phyloP scores from a whole-genome alignment of 2,113 vertebrate genomes.

The Myotis brandtii region DNA sequence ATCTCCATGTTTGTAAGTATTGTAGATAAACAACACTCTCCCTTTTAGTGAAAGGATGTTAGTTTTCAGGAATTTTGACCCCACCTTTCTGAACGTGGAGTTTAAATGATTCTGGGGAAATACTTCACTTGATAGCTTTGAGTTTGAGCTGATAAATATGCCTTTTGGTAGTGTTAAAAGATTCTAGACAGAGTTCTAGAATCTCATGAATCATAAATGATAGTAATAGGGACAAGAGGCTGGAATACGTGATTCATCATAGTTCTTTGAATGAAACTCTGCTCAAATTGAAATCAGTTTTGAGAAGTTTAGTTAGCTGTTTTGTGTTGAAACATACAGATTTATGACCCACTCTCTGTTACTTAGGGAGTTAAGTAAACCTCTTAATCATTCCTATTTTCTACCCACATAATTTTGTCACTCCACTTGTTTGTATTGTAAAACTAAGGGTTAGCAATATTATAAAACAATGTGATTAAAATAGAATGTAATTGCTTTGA shows the following conservation, averaged over 20 bases:
- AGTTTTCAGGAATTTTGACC: background rate
- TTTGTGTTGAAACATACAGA: constrained; percentile 12
- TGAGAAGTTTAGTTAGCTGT: background rate
- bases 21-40: background rate
- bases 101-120: background rate
- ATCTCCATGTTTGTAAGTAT: background rate
- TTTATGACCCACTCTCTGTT: background rate
- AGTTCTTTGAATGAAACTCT: background rate
- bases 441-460: constrained; percentile 5
- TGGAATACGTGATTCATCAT: background rate
- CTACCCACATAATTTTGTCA: constrained; percentile 34
- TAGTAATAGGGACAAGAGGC: background rate
- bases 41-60: background rate
- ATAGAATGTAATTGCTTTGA: constrained; percentile 20
- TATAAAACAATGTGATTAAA: constrained; percentile 16
- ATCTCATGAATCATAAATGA: constrained; percentile 33
- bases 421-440: constrained; percentile 20
- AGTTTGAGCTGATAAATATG: constrained; percentile 24
- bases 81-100: background rate
- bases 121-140: background rate
- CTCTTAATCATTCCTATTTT: background rate
- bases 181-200: background rate
- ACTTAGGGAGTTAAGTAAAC: background rate
- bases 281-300: constrained; percentile 51
- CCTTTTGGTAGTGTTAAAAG: background rate